Base-by-base conservation (phyloP, 2,113 vertebrate species). In the Tenebrosternarchus preto region DNA sequence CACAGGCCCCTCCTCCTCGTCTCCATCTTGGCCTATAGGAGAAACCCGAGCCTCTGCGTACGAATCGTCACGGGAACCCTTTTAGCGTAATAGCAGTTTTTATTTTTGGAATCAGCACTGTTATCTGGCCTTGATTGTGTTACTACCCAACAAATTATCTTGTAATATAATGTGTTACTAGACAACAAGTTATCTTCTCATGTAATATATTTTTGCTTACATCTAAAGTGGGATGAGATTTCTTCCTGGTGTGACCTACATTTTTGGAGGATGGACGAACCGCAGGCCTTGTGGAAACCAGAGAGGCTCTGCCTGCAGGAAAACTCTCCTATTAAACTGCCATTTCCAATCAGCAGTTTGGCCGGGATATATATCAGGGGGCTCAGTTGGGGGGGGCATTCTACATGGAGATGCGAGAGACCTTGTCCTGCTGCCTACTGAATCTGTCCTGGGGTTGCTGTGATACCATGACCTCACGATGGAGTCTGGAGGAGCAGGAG, bases 251-350 rank as follows among this genome's bases (percentile, higher is more conserved):
- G 60, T 79, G 83, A 81, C 85, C 81, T 83, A 80, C 66, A 83
- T 85, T 77, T 85, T 68, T 82, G 27, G 39, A 78, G 70, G 73
- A 67, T 77, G 80, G 80, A 84, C 5, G 39, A 82, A 76, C 82
- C 57, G 2, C 82, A 85, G 69, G 76, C 67, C 83, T 85, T 19
- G 73, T 85, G 76, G 80, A 86, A 83, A 77, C 20, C 33, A 31
- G 73, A 75, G 63, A 56, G 80, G 27, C 76, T 78, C 8, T 20
- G 78, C 73, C 84, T 86, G 77, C 46, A 46, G 76, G 82, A 63
- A 88, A 80, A 68, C 55, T 50, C 68, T 70, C 83, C 81, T 53
- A 80, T 88, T 85, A 86, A 84, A 83, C 83, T 86, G 87, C 84
- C 87, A 84, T 77, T 79, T 84, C 57, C 76, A 83, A 85, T 88